Conservation (phyloP, 1,140 invertebrate genomes). For the Portunus trituberculatus region DNA sequence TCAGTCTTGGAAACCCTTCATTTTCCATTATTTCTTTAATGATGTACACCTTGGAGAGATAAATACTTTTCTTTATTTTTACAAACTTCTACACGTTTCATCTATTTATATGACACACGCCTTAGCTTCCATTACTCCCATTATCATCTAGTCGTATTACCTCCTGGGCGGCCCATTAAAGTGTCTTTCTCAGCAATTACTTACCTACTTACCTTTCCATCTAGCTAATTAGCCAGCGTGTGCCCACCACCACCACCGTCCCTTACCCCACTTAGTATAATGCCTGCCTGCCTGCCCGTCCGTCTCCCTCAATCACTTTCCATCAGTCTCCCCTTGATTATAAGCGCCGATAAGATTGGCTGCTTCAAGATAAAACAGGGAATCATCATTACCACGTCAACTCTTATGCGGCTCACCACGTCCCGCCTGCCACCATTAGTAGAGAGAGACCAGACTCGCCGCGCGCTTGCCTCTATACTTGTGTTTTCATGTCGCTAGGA, state of each 20-base stretch:
- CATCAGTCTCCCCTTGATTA: background rate
- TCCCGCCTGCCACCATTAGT: background rate
- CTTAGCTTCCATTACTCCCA: background rate
- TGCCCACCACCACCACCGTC: background rate
- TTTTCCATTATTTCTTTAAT: background rate
- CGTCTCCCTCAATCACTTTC: conserved; percentile 10
- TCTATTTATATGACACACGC: background rate
- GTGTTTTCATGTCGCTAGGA: background rate
- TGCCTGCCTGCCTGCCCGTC: background rate
- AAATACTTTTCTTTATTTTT: background rate
- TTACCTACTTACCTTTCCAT: conserved; percentile 10
- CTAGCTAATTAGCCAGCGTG: background rate
- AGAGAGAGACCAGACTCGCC: background rate
- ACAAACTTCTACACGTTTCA: background rate
- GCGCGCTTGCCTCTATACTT: background rate
- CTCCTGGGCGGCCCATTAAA: background rate
- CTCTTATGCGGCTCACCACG: background rate
- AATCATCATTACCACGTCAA: conserved; percentile 22
- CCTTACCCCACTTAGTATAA: conserved; percentile 5
- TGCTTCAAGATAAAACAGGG: background rate
- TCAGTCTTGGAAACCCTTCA: background rate
- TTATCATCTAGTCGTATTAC: background rate
- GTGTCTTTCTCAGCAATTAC: background rate
- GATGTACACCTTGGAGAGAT: background rate
- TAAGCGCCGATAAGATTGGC: background rate